Evolutionary conservation across 2,888 invertebrate species (phyloP).

Genomic region (Tipula confusa): DNA sequence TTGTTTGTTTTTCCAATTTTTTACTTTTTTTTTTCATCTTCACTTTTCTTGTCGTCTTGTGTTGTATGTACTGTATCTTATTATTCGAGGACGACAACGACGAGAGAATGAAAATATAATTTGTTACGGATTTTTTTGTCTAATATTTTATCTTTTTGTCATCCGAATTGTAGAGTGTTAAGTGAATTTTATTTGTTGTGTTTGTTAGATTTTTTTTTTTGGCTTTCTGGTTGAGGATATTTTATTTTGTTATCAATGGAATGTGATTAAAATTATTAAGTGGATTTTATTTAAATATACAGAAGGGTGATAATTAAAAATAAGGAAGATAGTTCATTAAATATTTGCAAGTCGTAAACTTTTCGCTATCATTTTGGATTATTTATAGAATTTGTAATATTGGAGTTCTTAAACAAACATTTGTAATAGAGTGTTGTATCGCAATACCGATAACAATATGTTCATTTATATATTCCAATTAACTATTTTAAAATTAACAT

Average conservation of each 20-base stretch:
- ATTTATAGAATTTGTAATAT: too few relatives aligned
- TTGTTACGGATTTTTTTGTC: slow-evolving; percentile 21
- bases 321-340: not conserved
- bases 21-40: too few relatives aligned
- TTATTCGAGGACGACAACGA: not conserved
- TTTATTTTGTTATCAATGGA: not conserved
- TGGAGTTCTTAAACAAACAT: too few relatives aligned
- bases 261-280: not conserved
- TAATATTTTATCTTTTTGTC: slow-evolving; percentile 25
- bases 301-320: not conserved
- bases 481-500: too few relatives aligned
- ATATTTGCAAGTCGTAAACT: not conserved
- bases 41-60: not conserved
- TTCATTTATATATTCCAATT: too few relatives aligned
- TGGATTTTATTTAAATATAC: not conserved
- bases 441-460: too few relatives aligned
- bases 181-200: slow-evolving; percentile 9
- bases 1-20: slow-evolving; percentile 4
- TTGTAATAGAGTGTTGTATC: too few relatives aligned
- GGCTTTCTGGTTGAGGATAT: not conserved
- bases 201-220: not conserved
- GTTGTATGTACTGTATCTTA: not conserved
- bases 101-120: not conserved
- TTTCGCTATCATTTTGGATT: too few relatives aligned
- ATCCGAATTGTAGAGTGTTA: not conserved